Evolutionary conservation across 1,140 invertebrate genomes (phyloP), one percentile per base, ranked within the genome.

Genomic region (Drosophila pseudoananassae): DNA sequence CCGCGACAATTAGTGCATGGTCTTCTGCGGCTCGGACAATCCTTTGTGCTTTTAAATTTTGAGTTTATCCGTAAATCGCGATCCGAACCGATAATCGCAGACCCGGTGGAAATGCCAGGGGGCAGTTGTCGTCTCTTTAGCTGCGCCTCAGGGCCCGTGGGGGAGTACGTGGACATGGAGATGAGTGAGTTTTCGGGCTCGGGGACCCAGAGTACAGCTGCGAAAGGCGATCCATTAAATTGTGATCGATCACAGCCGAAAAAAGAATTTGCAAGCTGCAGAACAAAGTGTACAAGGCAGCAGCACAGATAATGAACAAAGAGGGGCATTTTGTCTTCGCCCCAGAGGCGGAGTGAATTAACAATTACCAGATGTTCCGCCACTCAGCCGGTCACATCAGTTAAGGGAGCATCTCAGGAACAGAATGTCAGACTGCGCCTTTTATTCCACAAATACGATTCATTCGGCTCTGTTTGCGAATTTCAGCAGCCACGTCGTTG

Each of bases 281-380:
- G 60, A 36, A 54, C 53, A 54, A 43, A 33, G 8, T 29, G 27
- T 29, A 29, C 6, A 31, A 40, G 12, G 40, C 40, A 29, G 31
- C 29, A 36, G 57, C 76, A 61, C 63, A 64, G 70, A 74, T 73
- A 14, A 36, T 14, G 74, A 85, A 88, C 83, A 88, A 88, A 88
- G 83, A 55, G 49, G 43, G 55, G 78, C 83, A 88, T 88, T 88
- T 88, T 88, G 65, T 71, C 78, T 83, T 76, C 29, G 17, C 15
- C 27, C 27, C 6, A 64, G 63, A 10, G 53, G 51, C 66, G 75
- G 54, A 65, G 70, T 59, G 58, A 33, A 52, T 88, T 88, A 88
- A 88, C 83, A 88, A 88, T 88, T 83, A 83, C 78, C 83, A 88
- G 83, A 88, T 88, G 83, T 87, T 87, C 47, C 15, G 10, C 38